Percentiles rank a stretch among this genome's conserved stretches.
phyloP scores from a whole-genome alignment of 2,113 vertebrate species.

The Austrofundulus limnaeus region DNA sequence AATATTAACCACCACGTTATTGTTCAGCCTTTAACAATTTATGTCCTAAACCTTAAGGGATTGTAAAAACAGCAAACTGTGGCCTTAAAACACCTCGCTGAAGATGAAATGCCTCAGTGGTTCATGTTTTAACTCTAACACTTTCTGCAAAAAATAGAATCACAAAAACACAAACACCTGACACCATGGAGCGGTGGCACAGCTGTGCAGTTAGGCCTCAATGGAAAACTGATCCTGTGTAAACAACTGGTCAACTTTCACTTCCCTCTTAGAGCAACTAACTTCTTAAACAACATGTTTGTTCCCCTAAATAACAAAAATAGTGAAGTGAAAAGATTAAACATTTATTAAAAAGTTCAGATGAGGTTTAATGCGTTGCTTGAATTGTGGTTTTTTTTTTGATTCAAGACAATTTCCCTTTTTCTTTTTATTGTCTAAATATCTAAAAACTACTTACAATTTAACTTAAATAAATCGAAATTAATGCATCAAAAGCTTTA shows the following conservation, averaged over 20 bases:
- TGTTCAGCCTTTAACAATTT: neutral
- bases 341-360: neutral
- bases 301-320: neutral
- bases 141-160: constrained; percentile 13
- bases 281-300: neutral
- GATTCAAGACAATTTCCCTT: too few species aligned
- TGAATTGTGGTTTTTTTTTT: too few species aligned
- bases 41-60: neutral
- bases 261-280: constrained; percentile 52
- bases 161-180: constrained; percentile 35
- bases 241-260: constrained; percentile 73
- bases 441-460: too few species aligned
- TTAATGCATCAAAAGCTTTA: too few species aligned
- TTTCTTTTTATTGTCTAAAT: too few species aligned
- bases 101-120: too few species aligned
- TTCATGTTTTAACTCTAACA: constrained; percentile 2
- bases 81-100: neutral
- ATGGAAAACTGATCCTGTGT: constrained; percentile 64
- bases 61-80: too few species aligned
- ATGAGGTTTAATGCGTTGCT: neutral
- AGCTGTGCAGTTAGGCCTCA: constrained; percentile 50
- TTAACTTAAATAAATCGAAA: too few species aligned
- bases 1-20: too few species aligned
- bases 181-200: constrained; percentile 9
- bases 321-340: neutral